A percentile compares a stretch with the other conserved stretches of the same genome.
Conservation (phyloP, 2,113 vertebrate species). For the Cyphomyrus plagiostoma region DNA sequence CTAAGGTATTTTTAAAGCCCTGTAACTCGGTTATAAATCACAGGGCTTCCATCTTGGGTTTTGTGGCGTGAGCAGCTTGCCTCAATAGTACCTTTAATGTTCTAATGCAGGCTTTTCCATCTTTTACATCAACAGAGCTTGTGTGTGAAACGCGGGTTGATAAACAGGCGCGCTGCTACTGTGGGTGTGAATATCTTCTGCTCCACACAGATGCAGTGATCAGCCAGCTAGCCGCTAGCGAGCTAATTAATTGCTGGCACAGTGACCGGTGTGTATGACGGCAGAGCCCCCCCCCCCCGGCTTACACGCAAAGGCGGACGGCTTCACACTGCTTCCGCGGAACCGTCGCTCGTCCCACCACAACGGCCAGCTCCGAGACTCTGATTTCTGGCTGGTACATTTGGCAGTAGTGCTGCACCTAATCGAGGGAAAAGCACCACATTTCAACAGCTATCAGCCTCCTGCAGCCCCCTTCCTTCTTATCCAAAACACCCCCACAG, state of each 20-base stretch:
- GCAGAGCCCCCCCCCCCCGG: not conserved
- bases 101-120: not conserved
- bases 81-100: not conserved
- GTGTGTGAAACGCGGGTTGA: not conserved
- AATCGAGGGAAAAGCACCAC: not conserved
- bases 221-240: not conserved
- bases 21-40: not conserved
- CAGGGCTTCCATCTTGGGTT: not conserved
- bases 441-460: too few species aligned
- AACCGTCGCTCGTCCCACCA: slow-evolving; percentile 74
- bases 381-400: slow-evolving; percentile 83
- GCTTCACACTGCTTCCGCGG: slow-evolving; percentile 64
- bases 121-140: not conserved
- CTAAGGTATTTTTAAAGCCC: not conserved
- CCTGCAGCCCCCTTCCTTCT: not conserved
- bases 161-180: not conserved
- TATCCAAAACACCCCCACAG: not conserved
- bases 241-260: not conserved
- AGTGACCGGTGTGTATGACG: not conserved
- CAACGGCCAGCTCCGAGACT: slow-evolving; percentile 70
- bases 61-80: not conserved
- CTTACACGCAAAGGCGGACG: slow-evolving; percentile 68
- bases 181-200: not conserved
- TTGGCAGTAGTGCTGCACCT: slow-evolving; percentile 85
- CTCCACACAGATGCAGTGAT: not conserved